Percentiles rank a stretch among this genome's conserved stretches.
Evolutionary conservation across 2,888 invertebrate species (phyloP).

Genomic region (Philereme transversata): DNA sequence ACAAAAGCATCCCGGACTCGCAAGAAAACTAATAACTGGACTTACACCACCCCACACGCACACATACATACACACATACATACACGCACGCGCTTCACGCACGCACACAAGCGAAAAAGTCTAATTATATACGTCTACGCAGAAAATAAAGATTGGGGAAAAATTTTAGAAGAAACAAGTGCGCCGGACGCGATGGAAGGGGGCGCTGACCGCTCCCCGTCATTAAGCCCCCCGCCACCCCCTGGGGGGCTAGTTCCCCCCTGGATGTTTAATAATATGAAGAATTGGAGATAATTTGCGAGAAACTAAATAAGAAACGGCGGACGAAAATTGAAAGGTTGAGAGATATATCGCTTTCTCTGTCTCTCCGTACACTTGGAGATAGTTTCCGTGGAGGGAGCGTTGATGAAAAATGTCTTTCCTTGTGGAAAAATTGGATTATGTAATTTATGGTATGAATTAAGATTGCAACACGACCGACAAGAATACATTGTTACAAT

Average conservation of each 20-base stretch:
- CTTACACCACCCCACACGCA: constrained; percentile 62
- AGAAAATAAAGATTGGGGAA: constrained; percentile 84
- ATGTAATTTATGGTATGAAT: constrained; percentile 33
- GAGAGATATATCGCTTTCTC: constrained; percentile 49
- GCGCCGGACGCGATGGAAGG: constrained; percentile 67
- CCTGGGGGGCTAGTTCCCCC: constrained; percentile 73
- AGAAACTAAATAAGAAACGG: constrained; percentile 84
- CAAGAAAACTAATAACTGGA: constrained; percentile 83
- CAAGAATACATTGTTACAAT: background rate
- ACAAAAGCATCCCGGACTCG: constrained; percentile 80
- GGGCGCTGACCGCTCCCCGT: constrained; percentile 79
- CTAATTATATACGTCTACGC: constrained; percentile 83
- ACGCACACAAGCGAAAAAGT: constrained; percentile 51
- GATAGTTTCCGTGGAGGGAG: constrained; percentile 33
- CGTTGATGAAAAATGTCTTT: constrained; percentile 33
- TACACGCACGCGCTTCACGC: constrained; percentile 44
- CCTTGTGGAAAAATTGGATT: constrained; percentile 34
- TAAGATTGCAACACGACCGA: constrained; percentile 14
- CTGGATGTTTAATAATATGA: constrained; percentile 83
- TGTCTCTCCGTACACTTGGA: constrained; percentile 38
- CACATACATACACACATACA: constrained; percentile 44
- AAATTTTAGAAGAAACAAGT: constrained; percentile 84
- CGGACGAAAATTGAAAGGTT: constrained; percentile 81
- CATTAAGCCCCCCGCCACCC: constrained; percentile 67
- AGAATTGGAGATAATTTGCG: constrained; percentile 85